Evolutionary conservation across 2,797 vertebrate species (phyloP), one percentile per base, ranked within the genome.

Genomic region (Hapalemur alaotrensis): DNA sequence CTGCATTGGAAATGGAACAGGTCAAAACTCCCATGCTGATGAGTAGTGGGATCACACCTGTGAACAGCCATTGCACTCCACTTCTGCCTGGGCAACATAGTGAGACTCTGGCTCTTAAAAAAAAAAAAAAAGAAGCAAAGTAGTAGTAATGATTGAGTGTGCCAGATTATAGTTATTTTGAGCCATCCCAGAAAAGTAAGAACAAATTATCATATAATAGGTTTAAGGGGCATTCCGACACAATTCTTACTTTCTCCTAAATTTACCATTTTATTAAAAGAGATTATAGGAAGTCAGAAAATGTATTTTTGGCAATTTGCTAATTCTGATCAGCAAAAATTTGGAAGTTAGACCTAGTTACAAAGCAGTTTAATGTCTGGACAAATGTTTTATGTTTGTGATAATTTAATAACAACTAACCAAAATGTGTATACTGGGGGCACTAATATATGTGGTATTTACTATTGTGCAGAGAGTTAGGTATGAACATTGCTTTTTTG

Each of bases 311-410:
- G 85, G 52, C n/a, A 73, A 0, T 94, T 90, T 57, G 22, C 30
- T 84, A 25, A 88, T 96, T 94, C 32, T 72, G 59, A 18, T 83
- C 95, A 93, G 78, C 65, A 88, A 84, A 84, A 80, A 70, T 87
- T 81, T 95, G 65, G 14, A 93, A 70, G 59, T 83, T 32, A 76
- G 54, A 57, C 61, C 4, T 90, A 75, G 9, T 89, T 57, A 76
- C 91, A 95, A 94, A 54, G 32, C 61, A 59, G 41, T 72, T 95
- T 91, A 65, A 50, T 70, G 38, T 89, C 46, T 97, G 95, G 72
- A n/a, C 28, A 72, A 25, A 43, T 89, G 63, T 92, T 86, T 96
- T 89, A 25, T 95, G 30, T 91, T 95, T 95, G 17, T 94, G 81
- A 76, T 57, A 89, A 82, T 69, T 96, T 94, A 57, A 43, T 91